Conservation (phyloP, 2,113 vertebrate species). For the Cyphomyrus discorhynchus region DNA sequence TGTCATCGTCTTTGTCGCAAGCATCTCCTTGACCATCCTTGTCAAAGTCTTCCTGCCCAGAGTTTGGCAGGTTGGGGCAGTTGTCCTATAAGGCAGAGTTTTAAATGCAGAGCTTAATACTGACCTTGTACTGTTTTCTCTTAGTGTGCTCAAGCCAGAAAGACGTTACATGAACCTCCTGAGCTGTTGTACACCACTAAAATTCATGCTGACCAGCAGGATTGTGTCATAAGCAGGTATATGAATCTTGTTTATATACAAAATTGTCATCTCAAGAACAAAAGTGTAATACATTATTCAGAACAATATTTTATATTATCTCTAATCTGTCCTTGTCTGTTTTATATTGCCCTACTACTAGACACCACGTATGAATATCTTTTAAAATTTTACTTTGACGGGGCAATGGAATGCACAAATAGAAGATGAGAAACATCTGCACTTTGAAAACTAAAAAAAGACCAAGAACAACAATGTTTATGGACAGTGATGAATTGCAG, state of each 20-base stretch:
- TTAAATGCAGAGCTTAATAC: background rate
- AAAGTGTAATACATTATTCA: background rate
- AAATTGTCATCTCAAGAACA: background rate
- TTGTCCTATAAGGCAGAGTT: conserved; percentile 72
- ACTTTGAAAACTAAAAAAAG: background rate
- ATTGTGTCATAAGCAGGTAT: background rate
- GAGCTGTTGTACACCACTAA: background rate
- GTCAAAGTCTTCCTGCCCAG: conserved; percentile 96
- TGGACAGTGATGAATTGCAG: background rate
- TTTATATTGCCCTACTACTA: background rate
- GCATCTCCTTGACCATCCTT: conserved; percentile 91
- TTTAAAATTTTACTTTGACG: background rate
- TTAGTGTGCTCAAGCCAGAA: background rate
- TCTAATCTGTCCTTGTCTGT: background rate
- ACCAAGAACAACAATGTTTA: background rate
- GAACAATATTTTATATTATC: background rate
- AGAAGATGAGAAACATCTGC: background rate
- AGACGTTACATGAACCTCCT: background rate
- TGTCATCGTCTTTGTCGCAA: conserved; percentile 94
- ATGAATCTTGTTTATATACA: background rate
- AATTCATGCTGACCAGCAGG: background rate
- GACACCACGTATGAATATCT: background rate
- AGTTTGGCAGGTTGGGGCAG: conserved; percentile 92
- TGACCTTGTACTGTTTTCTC: background rate
- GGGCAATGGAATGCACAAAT: background rate